phyloP scores from a whole-genome alignment of 37 sponge, comb jelly and placozoan genomes.

The Tethya wilhelma region DNA sequence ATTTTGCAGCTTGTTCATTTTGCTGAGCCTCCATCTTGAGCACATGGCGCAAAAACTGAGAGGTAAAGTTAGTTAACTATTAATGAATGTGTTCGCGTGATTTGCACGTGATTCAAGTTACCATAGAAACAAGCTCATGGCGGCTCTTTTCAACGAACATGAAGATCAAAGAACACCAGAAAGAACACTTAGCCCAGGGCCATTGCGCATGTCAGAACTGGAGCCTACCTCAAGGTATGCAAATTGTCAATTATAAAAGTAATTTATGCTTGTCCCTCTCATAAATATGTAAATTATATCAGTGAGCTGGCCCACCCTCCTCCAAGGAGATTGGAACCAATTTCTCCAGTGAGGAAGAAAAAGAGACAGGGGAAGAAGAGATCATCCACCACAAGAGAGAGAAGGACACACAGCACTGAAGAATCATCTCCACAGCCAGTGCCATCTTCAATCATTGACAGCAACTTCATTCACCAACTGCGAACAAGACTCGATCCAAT shows the following conservation, averaged over 20 bases:
- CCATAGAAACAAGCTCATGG: constrained; percentile 1
- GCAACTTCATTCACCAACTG: constrained; percentile 9
- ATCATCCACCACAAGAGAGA: background rate
- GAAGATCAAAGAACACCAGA: too few relatives aligned
- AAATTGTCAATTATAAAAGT: background rate
- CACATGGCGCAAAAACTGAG: constrained; percentile 6
- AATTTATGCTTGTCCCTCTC: background rate
- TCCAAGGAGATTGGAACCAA: constrained; percentile 3
- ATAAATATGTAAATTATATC: background rate
- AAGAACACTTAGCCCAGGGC: constrained; percentile 6
- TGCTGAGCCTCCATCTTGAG: constrained; percentile 10
- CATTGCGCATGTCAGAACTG: constrained; percentile 32
- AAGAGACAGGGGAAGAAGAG: constrained; percentile 4
- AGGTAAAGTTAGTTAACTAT: background rate
- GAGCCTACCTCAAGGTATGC: background rate
- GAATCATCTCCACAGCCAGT: background rate
- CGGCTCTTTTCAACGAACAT: too few relatives aligned
- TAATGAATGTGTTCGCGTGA: background rate
- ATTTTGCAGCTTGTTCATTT: background rate
- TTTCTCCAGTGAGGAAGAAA: constrained; percentile 10
- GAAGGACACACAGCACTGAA: background rate
- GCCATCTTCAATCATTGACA: constrained; percentile 12
- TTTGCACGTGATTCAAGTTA: background rate
- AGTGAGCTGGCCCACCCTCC: background rate
- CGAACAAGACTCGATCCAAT: constrained; percentile 62